These are phyloP conservation scores for Drosophila rubida DNA, from an alignment of 2,888 invertebrate genomes.

Conservation along the genomic window DNA sequence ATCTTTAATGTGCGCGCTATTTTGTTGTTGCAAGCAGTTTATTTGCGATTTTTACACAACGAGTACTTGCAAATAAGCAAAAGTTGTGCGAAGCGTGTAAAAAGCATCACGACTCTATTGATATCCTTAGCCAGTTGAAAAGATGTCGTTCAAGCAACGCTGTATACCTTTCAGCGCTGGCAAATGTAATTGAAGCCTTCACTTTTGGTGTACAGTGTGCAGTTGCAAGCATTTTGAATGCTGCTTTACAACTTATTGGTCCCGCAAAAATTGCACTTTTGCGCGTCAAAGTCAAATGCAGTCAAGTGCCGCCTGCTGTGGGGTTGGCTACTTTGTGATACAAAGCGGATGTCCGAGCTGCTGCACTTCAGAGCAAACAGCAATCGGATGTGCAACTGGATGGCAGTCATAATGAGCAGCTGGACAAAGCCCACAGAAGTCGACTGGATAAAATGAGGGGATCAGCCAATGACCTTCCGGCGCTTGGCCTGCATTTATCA, in stretches of 20 bases:
- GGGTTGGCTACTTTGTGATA: background rate
- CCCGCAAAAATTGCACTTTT: background rate
- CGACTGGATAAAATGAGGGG: background rate
- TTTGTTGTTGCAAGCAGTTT: background rate
- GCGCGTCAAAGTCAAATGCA: background rate
- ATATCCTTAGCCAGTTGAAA: no score
- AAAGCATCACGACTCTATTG: background rate
- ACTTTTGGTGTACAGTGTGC: background rate
- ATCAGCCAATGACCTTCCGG: conserved; percentile 8
- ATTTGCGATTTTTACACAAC: conserved; percentile 15
- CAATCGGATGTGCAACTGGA: conserved; percentile 9
- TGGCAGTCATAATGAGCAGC: conserved; percentile 4
- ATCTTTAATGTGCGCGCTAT: background rate
- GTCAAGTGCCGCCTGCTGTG: background rate
- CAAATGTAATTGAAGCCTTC: background rate
- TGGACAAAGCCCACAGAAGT: background rate
- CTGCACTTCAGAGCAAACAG: conserved; percentile 8
- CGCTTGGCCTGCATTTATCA: conserved; percentile 1
- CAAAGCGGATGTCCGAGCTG: conserved; percentile 6
- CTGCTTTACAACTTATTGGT: background rate
- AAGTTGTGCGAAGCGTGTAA: conserved; percentile 14
- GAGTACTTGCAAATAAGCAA: conserved; percentile 34
- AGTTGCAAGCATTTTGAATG: background rate
- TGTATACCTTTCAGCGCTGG: no score
- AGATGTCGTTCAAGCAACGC: no score